phyloP scores from a whole-genome alignment of 1,140 invertebrate genomes.

The Micrasema longulum region DNA sequence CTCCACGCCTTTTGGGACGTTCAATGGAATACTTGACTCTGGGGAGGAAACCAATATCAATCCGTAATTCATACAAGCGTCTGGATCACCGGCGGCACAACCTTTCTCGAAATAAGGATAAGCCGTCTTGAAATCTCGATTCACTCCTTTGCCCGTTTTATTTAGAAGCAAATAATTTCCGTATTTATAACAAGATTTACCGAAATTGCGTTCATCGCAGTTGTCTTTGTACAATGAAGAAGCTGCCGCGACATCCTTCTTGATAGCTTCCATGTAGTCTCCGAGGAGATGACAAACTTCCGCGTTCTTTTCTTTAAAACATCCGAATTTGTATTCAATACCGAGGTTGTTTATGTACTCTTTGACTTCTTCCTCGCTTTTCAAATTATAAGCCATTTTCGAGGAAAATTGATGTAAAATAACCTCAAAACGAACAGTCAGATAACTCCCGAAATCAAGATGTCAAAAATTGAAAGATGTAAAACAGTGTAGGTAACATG shows the following conservation, averaged over 20 bases:
- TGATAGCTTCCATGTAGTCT: conserved; percentile 87
- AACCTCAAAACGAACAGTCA: conserved; percentile 11
- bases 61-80: conserved; percentile 82
- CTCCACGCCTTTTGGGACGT: conserved; percentile 67
- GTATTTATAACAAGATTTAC: conserved; percentile 87
- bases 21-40: conserved; percentile 60
- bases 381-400: conserved; percentile 71
- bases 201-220: conserved; percentile 85
- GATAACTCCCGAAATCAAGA: neutral
- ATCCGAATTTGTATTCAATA: conserved; percentile 93
- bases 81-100: conserved; percentile 76
- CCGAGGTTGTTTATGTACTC: conserved; percentile 89
- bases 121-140: conserved; percentile 69
- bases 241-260: conserved; percentile 83
- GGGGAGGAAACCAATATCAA: conserved; percentile 72
- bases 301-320: conserved; percentile 71
- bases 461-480: conserved; percentile 1
- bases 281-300: conserved; percentile 91
- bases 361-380: conserved; percentile 86
- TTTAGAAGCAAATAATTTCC: conserved; percentile 79
- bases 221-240: conserved; percentile 83
- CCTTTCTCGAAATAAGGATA: conserved; percentile 83
- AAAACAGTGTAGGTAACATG: conserved; percentile 14
- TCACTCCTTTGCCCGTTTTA: conserved; percentile 68
- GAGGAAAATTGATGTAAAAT: neutral